Base-by-base conservation (phyloP, 2,888 invertebrate species). In the Andrena dorsata region DNA sequence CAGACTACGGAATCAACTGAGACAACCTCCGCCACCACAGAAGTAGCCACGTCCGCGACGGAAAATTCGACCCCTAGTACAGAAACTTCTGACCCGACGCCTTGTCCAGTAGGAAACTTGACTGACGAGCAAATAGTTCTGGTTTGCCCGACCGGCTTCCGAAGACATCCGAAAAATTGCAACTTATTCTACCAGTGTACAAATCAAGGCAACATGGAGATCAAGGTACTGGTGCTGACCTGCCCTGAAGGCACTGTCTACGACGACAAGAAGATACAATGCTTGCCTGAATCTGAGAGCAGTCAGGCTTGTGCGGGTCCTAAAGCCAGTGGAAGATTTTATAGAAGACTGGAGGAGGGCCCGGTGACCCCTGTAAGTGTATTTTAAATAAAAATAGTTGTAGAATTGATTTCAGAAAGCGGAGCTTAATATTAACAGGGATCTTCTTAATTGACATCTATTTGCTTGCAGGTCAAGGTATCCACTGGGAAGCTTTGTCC, bases 161-260 rank as follows among this genome's bases (percentile, higher is more conserved):
- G 95, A 90, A 95, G 97, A 84, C 97, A 98, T 95, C 97, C 98
- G 0, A 97, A 97, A 92, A 96, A 96, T 91, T 98, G 98, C 90
- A 97, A 97, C 90, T 94, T 97, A 88, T 97, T 98, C 94, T 98
- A 98, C 92, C 98, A 98, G 93, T 98, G 98, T 90, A 96, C 96
- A 23, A 95, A 95, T 87, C 94, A 95, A 7, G 95, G 96, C 35
- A 96, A 94, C 63, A 96, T 96, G 91, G 96, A 97, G 85, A 94
- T 96, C n/a, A 97, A 96, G 91, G 95, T 97, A 82, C 95, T 97
- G 1, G 95, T 96, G 8, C 95, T 98, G 87, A 96, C 96, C 85
- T 98, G 98, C 93, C 97, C 97, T 13, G 96, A 96, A 85, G 96
- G 96, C 78, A 97, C 97, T 0, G 95, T 97, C 70, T 98, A 96